These are phyloP conservation scores for Brachypteracias leptosomus DNA, from an alignment of 2,113 vertebrate species.

Conservation along the genomic window DNA sequence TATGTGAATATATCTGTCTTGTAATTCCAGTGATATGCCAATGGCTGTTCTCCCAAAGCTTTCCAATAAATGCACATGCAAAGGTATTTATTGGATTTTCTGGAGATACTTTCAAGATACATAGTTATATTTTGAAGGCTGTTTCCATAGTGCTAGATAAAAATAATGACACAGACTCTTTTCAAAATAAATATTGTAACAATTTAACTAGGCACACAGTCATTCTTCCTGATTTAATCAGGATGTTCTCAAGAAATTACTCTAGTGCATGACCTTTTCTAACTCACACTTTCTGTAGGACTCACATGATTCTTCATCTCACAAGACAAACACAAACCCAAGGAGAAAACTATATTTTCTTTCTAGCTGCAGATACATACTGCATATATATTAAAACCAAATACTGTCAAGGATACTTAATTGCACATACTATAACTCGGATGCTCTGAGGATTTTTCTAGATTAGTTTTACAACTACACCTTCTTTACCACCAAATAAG, in stretches of 20 bases:
- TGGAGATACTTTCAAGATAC: not conserved
- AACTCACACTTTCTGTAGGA: not conserved
- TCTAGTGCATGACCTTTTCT: not conserved
- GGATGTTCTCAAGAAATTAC: not conserved
- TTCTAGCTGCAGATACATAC: not conserved
- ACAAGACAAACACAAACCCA: not conserved
- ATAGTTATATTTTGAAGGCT: not conserved
- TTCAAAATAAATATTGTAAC: slow-evolving; percentile 28
- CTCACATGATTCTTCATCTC: not conserved
- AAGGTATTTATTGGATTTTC: not conserved
- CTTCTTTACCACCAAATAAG: not conserved
- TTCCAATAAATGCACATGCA: not conserved
- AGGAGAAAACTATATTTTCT: not conserved
- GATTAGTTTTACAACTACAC: not conserved
- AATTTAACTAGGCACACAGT: not conserved
- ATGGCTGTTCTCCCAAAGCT: not conserved
- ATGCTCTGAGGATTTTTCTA: not conserved
- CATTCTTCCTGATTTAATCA: slow-evolving; percentile 29
- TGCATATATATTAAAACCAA: not conserved
- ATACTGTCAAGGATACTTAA: not conserved
- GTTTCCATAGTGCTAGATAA: slow-evolving; percentile 1
- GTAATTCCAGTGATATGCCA: not conserved
- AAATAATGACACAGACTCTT: slow-evolving; percentile 6
- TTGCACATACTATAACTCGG: not conserved
- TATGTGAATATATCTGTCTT: not conserved